These are phyloP conservation scores for Smittia sp. DNA, from an alignment of 2,888 invertebrate genomes.

Conservation along the genomic window DNA sequence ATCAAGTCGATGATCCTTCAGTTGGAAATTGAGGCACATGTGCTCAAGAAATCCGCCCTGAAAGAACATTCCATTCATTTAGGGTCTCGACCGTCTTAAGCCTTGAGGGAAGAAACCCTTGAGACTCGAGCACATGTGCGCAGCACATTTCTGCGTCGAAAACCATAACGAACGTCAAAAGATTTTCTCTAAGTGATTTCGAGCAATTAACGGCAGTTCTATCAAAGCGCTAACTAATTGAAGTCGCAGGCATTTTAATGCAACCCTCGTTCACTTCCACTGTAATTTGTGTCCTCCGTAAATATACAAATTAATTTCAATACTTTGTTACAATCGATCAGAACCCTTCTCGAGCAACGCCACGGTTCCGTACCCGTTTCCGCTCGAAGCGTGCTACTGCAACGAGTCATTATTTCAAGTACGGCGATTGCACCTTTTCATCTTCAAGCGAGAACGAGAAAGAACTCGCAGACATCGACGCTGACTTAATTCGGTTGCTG, in stretches of 20 bases:
- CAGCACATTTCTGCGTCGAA: neutral
- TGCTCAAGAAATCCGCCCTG: neutral
- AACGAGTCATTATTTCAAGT: neutral
- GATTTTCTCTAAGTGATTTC: too few species aligned
- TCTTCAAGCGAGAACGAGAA: neutral
- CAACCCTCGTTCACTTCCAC: too few species aligned
- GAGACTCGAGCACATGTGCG: slow-evolving; percentile 3
- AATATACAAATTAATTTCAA: too few species aligned
- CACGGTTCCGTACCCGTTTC: too few species aligned
- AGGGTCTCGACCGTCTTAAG: neutral
- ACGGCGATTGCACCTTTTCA: neutral
- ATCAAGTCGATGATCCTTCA: slow-evolving; percentile 10
- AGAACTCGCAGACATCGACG: neutral
- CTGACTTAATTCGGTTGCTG: neutral
- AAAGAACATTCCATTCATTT: neutral
- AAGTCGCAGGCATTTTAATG: too few species aligned
- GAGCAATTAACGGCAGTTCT: too few species aligned
- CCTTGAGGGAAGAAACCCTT: neutral
- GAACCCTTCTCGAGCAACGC: too few species aligned
- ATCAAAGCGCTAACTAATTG: too few species aligned
- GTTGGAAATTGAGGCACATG: neutral
- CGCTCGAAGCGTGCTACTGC: neutral
- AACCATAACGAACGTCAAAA: too few species aligned
- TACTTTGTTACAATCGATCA: too few species aligned
- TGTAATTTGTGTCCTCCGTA: too few species aligned